Evolutionary conservation across 2,797 vertebrate species (phyloP).

Genomic region (Protosalanx chinensis): DNA sequence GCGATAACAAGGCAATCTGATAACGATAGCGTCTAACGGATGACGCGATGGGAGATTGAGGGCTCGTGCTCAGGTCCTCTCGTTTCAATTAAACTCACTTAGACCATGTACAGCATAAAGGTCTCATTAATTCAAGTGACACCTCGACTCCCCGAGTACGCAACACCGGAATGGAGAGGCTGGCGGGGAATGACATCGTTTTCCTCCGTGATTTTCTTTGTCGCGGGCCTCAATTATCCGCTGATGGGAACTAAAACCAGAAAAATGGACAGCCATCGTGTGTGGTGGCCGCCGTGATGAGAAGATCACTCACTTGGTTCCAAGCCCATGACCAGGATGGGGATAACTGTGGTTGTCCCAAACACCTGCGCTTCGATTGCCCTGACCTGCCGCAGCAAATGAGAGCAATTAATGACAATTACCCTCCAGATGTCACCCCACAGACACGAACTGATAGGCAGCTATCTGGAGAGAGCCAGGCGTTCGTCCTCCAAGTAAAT

Average conservation of each 20-base stretch:
- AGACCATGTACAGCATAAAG: constrained; percentile 33
- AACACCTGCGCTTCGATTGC: constrained; percentile 82
- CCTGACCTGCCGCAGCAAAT: constrained; percentile 75
- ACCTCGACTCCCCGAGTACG: constrained; percentile 34
- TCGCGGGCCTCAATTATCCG: constrained; percentile 64
- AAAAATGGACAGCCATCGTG: constrained; percentile 72
- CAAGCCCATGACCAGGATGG: constrained; percentile 51
- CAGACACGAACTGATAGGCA: constrained; percentile 78
- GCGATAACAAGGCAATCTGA: constrained; percentile 49
- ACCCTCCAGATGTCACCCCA: constrained; percentile 80
- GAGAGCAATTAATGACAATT: constrained; percentile 87
- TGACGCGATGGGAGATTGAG: constrained; percentile 35
- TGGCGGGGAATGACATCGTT: constrained; percentile 61
- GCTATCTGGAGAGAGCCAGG: constrained; percentile 66
- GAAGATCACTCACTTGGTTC: constrained; percentile 70
- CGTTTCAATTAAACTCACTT: constrained; percentile 59
- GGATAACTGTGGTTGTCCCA: constrained; percentile 77
- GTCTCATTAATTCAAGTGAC: constrained; percentile 53
- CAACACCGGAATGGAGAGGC: constrained; percentile 47
- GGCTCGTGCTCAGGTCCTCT: constrained; percentile 36
- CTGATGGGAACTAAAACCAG: constrained; percentile 72
- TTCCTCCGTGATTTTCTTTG: constrained; percentile 34
- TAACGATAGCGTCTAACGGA: constrained; percentile 49
- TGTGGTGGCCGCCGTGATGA: constrained; percentile 54
- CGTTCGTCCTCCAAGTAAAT: constrained; percentile 77